These are phyloP conservation scores for Anguilla pacifica DNA, from an alignment of 2,797 vertebrate species.

Conservation along the genomic window DNA sequence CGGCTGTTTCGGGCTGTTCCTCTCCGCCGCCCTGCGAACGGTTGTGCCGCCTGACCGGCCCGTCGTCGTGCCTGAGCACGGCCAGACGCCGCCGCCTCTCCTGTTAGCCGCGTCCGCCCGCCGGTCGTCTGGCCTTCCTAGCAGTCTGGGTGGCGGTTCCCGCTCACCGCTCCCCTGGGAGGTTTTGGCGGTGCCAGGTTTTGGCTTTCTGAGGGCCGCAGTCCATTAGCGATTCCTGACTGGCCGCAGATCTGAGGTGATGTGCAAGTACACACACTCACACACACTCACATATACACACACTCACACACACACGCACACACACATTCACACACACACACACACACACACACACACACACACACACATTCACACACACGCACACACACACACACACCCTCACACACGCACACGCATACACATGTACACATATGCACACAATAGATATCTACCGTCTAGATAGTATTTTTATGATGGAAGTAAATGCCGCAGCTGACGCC, in stretches of 20 bases:
- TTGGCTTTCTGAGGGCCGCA: neutral
- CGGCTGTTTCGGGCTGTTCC: constrained; percentile 41
- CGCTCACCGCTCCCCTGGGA: neutral
- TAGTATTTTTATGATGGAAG: neutral
- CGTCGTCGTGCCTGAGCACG: neutral
- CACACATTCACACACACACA: neutral
- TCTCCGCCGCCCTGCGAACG: neutral
- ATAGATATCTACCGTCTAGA: too few relatives aligned
- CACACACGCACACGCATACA: too few relatives aligned
- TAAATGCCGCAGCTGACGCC: constrained; percentile 45
- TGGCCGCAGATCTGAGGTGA: constrained; percentile 43
- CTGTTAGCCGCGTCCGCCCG: neutral
- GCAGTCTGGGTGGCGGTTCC: neutral
- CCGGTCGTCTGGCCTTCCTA: neutral
- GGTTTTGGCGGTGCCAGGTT: neutral
- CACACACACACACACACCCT: too few relatives aligned
- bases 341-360: too few relatives aligned
- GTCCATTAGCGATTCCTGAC: neutral
- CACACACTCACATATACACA: neutral
- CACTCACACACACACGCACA: neutral
- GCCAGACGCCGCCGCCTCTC: neutral
- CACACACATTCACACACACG: too few relatives aligned
- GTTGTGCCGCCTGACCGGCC: neutral
- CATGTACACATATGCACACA: too few relatives aligned
- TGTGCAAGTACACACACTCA: too few relatives aligned